phyloP scores from a whole-genome alignment of 2,797 vertebrate genomes.

The Rhinichthys osculus region DNA sequence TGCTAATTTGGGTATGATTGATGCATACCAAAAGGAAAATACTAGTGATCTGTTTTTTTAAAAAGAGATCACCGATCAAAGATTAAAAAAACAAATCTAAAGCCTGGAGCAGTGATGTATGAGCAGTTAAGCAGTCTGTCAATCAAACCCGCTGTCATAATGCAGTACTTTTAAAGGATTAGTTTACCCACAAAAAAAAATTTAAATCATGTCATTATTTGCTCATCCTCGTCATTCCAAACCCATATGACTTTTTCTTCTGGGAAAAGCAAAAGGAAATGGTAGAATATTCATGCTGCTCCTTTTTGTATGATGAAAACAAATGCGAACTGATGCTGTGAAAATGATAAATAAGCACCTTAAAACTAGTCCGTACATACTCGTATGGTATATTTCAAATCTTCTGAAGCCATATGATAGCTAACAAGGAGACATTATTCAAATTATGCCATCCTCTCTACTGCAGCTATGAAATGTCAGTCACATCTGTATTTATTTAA shows the following conservation, averaged over 20 bases:
- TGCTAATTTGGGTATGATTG: neutral
- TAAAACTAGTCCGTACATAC: neutral
- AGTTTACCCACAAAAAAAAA: neutral
- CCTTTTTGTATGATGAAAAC: neutral
- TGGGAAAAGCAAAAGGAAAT: neutral
- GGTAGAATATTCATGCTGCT: neutral
- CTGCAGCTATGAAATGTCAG: neutral
- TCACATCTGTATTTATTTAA: neutral
- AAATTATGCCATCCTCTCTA: too few species aligned
- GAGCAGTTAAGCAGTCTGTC: conserved; percentile 5
- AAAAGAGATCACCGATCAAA: neutral
- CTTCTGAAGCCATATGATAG: too few species aligned
- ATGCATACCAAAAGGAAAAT: neutral
- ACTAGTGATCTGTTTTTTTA: conserved; percentile 8
- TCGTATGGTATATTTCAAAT: too few species aligned
- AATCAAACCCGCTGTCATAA: neutral
- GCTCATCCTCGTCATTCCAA: conserved; percentile 5
- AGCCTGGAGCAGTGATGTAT: neutral
- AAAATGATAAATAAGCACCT: neutral
- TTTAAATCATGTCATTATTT: neutral
- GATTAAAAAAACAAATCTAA: neutral
- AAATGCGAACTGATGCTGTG: neutral
- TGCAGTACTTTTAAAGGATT: conserved; percentile 16
- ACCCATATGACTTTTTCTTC: neutral
- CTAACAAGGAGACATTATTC: too few species aligned